phyloP scores from a whole-genome alignment of 1,140 invertebrate genomes.

The Drosophila bocqueti region DNA sequence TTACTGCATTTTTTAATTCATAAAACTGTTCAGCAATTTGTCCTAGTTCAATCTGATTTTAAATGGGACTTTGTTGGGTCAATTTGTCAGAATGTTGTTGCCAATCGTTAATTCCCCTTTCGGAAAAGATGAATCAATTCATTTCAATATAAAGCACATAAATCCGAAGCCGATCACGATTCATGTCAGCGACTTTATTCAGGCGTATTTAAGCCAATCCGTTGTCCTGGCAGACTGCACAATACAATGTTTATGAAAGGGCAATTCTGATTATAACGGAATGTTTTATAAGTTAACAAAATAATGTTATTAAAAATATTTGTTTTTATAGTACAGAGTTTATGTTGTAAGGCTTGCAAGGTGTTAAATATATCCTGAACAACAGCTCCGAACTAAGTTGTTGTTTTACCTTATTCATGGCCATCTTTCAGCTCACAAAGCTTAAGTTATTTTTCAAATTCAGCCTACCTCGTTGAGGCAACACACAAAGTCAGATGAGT shows the following conservation, averaged over 20 bases:
- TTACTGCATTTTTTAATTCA: background rate
- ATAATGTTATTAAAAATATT: background rate
- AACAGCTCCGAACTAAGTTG: background rate
- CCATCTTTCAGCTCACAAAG: no score
- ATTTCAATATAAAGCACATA: constrained; percentile 44
- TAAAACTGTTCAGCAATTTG: constrained; percentile 16
- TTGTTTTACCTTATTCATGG: background rate
- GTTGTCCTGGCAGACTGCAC: background rate
- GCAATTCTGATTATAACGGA: background rate
- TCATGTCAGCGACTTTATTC: constrained; percentile 58
- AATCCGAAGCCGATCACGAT: constrained; percentile 46
- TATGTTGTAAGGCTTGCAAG: background rate
- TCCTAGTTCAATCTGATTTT: constrained; percentile 18
- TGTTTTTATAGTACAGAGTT: background rate
- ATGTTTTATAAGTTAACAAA: no score
- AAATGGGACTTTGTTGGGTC: constrained; percentile 8
- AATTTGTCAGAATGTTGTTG: constrained; percentile 32
- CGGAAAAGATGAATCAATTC: constrained; percentile 41
- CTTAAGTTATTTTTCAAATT: background rate
- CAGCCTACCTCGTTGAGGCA: background rate
- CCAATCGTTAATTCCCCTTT: constrained; percentile 33
- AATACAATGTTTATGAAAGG: background rate
- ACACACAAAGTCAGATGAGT: constrained; percentile 24
- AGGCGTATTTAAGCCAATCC: constrained; percentile 47
- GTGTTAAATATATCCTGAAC: background rate